These are phyloP conservation scores for Cyphomyrus discorhynchus DNA, from an alignment of 2,113 vertebrate genomes.

Conservation along the genomic window DNA sequence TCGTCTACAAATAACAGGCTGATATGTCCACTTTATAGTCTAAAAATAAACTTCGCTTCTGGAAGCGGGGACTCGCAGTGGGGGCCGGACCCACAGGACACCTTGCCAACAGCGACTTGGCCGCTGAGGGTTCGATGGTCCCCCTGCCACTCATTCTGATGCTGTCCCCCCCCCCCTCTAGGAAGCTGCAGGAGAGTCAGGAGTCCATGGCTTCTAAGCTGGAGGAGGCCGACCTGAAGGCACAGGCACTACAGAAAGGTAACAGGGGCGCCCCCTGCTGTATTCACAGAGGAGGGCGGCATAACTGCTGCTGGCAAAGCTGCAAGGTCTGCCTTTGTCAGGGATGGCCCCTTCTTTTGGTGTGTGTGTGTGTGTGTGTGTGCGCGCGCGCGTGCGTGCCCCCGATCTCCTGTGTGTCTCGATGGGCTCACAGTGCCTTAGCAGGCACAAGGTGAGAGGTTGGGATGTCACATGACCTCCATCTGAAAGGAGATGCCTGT, in stretches of 20 bases:
- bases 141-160: background rate
- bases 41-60: slow-evolving; percentile 2
- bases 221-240: slow-evolving; percentile 71
- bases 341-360: background rate
- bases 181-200: slow-evolving; percentile 72
- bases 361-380: background rate
- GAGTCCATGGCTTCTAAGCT: slow-evolving; percentile 71
- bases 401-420: background rate
- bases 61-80: too few species aligned
- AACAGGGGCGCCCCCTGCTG: slow-evolving; percentile 15
- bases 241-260: slow-evolving; percentile 77
- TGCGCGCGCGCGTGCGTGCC: too few species aligned
- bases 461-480: background rate
- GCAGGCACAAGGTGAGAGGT: background rate
- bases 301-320: background rate
- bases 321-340: background rate
- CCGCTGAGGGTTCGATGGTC: background rate
- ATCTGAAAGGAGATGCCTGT: background rate
- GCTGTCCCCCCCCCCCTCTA: slow-evolving; percentile 40
- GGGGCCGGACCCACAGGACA: background rate
- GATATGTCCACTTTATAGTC: background rate
- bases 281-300: background rate
- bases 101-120: background rate
- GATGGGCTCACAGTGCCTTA: background rate
- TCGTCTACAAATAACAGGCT: background rate